Base-by-base conservation (phyloP, 2,888 invertebrate species). In the Liposcelis brunnea region DNA sequence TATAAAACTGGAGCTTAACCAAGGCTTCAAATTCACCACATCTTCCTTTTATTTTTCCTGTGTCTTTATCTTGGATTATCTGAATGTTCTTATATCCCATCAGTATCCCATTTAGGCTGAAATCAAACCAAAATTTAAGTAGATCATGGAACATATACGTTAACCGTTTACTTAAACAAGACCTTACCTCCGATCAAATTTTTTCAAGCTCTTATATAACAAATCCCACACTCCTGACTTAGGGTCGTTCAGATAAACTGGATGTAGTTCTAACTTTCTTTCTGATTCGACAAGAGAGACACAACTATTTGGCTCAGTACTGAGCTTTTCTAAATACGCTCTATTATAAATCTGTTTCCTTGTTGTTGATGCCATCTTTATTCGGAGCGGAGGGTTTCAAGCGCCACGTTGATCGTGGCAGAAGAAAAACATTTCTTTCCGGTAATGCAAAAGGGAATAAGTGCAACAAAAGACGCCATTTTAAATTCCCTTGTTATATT, bases 1-100 rank as follows among this genome's bases (percentile, higher is more conserved):
- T 61, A 56, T 74, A 79, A 58, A 78, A 80, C 53, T 80, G 77
- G 14, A 74, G 78, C 58, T 73, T 68, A 2, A 81, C 67, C 4
- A 5, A 5, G 16, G 10, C 16, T 11, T 40, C n/a, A n/a, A 40
- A 12, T 7, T 18, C 15, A 16, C 19, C 40, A 40, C 19, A 12
- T 18, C 19, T 40, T 6, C 19, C 40, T 12, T 19, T n/a, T 5
- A 40, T 19, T 7, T 18, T 14, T 14, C 16, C 40, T 6, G 16
- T 19, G 62, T 77, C 72, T 49, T 77, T 63, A 52, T 69, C 62
- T 48, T 69, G 70, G 11, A 74, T 55, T 18, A 80, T 57, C 52
- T 70, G 70, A 7, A 78, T 65, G 55, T 79, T 77, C 57, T 74
- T 71, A 55, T 75, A 80, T 45, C 77, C 74, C 48, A 80, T 58